Base-by-base conservation (phyloP, 2,113 vertebrate genomes). In the Urocitellus parryii region DNA sequence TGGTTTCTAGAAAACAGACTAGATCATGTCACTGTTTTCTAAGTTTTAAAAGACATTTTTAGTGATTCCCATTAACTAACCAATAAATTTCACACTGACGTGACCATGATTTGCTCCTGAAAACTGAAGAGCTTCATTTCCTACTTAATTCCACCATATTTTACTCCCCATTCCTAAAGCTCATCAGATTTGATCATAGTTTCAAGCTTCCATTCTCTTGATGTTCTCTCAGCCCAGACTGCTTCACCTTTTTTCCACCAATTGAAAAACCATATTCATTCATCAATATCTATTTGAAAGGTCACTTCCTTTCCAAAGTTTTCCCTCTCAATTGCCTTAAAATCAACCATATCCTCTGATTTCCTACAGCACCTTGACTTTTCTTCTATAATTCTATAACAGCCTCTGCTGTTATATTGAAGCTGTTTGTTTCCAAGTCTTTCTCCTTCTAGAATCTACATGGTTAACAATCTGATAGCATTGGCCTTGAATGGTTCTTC, bases 251-350 rank as follows among this genome's bases (percentile, higher is more conserved):
- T 72, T 58, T 68, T 79, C 51, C 20, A 67, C 17, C 10, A 65
- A 8, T n/a, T 80, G 27, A 91, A 88, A 96, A 96, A 85, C 25
- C 18, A 74, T 20, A 72, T 80, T 96, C 32, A 83, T 56, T 88
- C 63, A 74, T n/a, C 61, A 88, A 84, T 4, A 45, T 73, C 29
- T 85, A 58, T 58, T 79, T 88, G 37, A 93, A 84, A 91, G 48
- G 45, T n/a, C 3, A 45, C 4, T 81, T 65, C 9, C 32, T 88
- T 90, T 39, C 29, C 45, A 70, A 53, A 96, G 18, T 67, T 73
- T 65, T 81, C 34, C 67, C 90, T 88, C 63, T 91, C 61, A 81
- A 4, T 94, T 37, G 37, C 9, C 53, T 95, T 85, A 61, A 63
- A 45, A 45, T 85, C 39, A 72, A 68, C 8, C 34, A 76, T 56